Base-by-base conservation (phyloP, 2,113 vertebrate genomes). In the Bos taurus region DNA sequence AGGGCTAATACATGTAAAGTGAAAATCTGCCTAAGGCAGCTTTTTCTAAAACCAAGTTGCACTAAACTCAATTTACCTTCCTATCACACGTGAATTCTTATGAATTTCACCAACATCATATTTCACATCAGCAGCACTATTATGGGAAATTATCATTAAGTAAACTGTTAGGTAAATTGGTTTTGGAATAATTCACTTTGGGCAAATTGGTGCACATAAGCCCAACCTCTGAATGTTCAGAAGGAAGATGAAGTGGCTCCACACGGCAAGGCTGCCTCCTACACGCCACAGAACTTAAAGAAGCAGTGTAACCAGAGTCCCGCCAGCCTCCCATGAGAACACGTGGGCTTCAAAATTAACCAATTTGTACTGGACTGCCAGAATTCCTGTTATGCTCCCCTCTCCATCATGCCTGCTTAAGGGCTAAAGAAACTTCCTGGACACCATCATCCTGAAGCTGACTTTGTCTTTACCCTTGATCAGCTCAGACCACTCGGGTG, bases 31-130 rank as follows among this genome's bases (percentile, higher is more conserved):
- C 91, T 93, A 84, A 91, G 89, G 57, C 48, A 94, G 13, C 8
- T 95, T 95, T 87, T 84, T 88, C 50, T 95, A 86, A 96, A 95
- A 62, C 54, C 56, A 95, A 93, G 93, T 97, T 94, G 87, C 26
- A 80, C 46, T 84, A 96, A 95, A 96, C 81, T 40, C 50, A 88
- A 93, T 80, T 98, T 95, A 71, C n/a, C 57, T 91, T 92, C 56
- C 60, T 62, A 54, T 25, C 64, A 62, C 56, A 54, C 36, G 0
- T 46, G 33, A 94, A 88, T 33, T 36, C 12, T 91, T 92, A 94
- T 15, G 13, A 93, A 92, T 83, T 91, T 97, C 71, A 96, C 88
- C 91, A 97, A 96, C 88, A 86, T 80, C 40, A 86, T 40, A 86
- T 74, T 92, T 97, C 50, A 91, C 56, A 7, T 82, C 46, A 90